Conservation (phyloP, 2,113 vertebrate genomes). For the Xiphorhynchus elegans region DNA sequence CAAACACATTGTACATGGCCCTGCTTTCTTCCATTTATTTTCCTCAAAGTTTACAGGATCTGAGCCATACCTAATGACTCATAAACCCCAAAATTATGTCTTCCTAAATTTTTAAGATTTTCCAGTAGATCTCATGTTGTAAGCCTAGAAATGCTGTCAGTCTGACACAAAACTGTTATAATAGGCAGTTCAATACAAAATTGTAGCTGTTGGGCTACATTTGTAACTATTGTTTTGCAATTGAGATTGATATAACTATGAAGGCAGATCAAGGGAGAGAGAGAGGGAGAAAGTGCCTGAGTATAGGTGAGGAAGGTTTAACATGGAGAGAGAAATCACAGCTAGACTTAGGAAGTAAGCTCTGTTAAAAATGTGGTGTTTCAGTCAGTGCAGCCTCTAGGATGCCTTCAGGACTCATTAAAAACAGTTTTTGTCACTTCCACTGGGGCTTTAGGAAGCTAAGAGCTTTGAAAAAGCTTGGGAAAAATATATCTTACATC, state of each 20-base stretch:
- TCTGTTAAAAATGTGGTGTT: not conserved
- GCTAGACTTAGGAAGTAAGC: not conserved
- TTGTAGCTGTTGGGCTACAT: not conserved
- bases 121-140: not conserved
- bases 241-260: not conserved
- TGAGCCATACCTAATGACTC: not conserved
- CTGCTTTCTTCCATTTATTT: not conserved
- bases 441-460: not conserved
- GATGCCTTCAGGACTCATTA: not conserved
- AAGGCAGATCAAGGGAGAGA: not conserved
- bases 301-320: not conserved
- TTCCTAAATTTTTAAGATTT: not conserved
- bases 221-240: not conserved
- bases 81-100: not conserved
- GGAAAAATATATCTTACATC: not conserved
- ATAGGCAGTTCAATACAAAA: not conserved
- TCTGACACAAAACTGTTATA: not conserved
- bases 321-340: not conserved
- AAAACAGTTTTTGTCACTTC: not conserved
- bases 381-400: not conserved
- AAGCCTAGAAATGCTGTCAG: not conserved
- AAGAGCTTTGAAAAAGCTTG: not conserved
- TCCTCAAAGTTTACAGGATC: not conserved
- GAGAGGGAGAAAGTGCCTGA: not conserved
- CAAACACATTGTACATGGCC: not conserved